These are phyloP conservation scores for Fratercula arctica DNA, from an alignment of 2,797 vertebrate species.

Conservation along the genomic window DNA sequence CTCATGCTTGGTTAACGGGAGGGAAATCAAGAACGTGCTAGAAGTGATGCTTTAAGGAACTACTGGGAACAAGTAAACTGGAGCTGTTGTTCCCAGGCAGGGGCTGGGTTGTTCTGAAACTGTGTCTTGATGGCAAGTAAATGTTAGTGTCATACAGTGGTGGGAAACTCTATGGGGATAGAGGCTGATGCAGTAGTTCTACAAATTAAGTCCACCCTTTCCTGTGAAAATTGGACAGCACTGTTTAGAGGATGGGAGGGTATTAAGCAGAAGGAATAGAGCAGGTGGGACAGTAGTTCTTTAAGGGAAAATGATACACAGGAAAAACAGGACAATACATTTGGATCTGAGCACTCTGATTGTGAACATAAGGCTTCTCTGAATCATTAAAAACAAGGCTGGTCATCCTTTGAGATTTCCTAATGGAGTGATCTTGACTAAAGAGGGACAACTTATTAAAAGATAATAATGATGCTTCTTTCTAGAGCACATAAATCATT, in stretches of 20 bases:
- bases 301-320: not conserved
- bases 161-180: not conserved
- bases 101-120: not conserved
- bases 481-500: not conserved
- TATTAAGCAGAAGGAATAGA: not conserved
- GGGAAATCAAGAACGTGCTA: not conserved
- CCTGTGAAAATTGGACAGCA: constrained; percentile 30
- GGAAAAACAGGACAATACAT: not conserved
- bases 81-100: not conserved
- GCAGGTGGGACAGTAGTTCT: not conserved
- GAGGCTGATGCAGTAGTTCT: not conserved
- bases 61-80: not conserved
- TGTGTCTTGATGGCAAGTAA: not conserved
- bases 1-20: not conserved
- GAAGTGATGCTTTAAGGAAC: not conserved
- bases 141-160: not conserved
- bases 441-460: constrained; percentile 9
- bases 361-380: not conserved
- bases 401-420: constrained; percentile 40
- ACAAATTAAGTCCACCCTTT: constrained; percentile 22
- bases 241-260: not conserved
- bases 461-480: not conserved
- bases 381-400: constrained; percentile 40
- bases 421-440: constrained; percentile 4
- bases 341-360: not conserved